Conservation (phyloP, 2,797 vertebrate genomes). For the Rhinella marina region DNA sequence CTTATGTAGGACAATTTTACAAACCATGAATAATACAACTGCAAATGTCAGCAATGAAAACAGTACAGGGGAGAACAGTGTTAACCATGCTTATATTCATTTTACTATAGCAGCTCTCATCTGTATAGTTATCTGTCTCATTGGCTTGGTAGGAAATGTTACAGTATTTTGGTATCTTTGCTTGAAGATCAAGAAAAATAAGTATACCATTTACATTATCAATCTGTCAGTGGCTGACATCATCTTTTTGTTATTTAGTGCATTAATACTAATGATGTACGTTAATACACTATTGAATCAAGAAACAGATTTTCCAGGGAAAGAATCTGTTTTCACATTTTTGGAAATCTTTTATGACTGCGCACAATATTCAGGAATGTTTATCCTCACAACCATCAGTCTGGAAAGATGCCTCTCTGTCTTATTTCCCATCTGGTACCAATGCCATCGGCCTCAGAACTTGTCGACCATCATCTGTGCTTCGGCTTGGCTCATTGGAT, state of each 20-base stretch:
- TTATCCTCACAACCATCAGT: constrained; percentile 53
- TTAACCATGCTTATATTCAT: background rate
- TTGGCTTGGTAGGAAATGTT: constrained; percentile 53
- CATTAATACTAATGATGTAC: constrained; percentile 3
- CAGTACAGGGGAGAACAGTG: background rate
- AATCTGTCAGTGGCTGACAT: constrained; percentile 29
- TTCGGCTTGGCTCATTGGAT: constrained; percentile 29
- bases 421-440: constrained; percentile 50
- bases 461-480: constrained; percentile 24
- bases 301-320: constrained; percentile 16
- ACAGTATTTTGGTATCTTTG: constrained; percentile 43
- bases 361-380: constrained; percentile 52
- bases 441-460: constrained; percentile 27
- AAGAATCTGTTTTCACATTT: background rate
- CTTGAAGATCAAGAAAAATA: constrained; percentile 29
- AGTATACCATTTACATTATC: constrained; percentile 49
- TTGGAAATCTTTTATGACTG: constrained; percentile 50
- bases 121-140: background rate
- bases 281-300: constrained; percentile 22
- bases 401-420: constrained; percentile 49
- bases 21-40: background rate
- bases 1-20: background rate
- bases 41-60: background rate
- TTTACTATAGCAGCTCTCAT: background rate
- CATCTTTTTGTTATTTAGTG: constrained; percentile 20